Base-by-base conservation (phyloP, 2,113 vertebrate species). In the Etheostoma spectabile region DNA sequence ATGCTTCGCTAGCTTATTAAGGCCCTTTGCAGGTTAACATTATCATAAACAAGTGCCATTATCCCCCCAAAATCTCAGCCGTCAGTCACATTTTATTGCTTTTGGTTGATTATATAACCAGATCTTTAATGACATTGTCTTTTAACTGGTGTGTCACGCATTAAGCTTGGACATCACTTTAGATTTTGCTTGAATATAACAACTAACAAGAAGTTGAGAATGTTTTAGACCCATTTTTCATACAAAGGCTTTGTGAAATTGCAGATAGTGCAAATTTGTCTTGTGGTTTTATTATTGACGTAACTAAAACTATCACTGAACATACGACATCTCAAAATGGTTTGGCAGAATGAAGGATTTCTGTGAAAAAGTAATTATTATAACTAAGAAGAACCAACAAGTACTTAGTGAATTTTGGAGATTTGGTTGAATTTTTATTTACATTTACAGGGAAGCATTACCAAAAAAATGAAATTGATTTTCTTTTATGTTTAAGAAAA, bases 391-490 rank as follows among this genome's bases (percentile, higher is more conserved):
- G 14, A 42, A 30, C 16, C 35, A 57, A 3, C 12, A 46, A 3
- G 5, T 42, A 10, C 24, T 3, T 1, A 52, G 4, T 8, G 10
- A 22, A 19, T 6, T 48, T 24, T 56, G 8, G n/a, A 27, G 30
- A 51, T 56, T 56, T 46, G 0, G 1, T 8, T 48, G 16, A 48
- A 3, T n/a, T 42, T 76, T 57, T 62, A 83, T 83, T 73, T 33
- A 52, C 42, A 76, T 61, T 19, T 30, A 74, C 16, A 71, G 2
- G 12, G 14, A 77, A 61, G 8, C 38, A 42, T 42, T 42, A 11
- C 2, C 3, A 30, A 33, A 33, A 27, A 12, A 45, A 4, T 8
- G 33, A n/a, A 24, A 65, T 10, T 6, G 0, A 42, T 5, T 45
- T 46, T 63, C 8, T 49, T 27, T 30, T 35, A 18, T 15, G 16